Evolutionary conservation across 2,888 invertebrate species (phyloP).

Genomic region (Myopa tessellatipennis): DNA sequence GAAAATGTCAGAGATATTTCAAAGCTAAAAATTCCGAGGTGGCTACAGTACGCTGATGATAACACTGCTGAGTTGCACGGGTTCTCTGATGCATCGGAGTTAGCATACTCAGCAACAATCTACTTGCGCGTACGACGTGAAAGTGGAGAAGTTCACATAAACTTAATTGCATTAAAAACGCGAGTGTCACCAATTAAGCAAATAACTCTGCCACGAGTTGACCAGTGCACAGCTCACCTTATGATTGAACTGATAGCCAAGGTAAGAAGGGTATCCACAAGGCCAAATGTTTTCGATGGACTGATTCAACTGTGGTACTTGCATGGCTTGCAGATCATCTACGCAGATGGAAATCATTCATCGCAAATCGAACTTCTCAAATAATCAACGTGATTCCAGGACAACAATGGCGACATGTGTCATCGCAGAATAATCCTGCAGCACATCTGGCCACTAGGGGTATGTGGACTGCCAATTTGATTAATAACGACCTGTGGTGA

Average conservation of each 20-base stretch:
- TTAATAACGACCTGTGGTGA: slow-evolving; percentile 15
- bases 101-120: slow-evolving; percentile 40
- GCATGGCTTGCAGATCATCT: slow-evolving; percentile 19
- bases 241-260: slow-evolving; percentile 35
- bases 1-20: background rate
- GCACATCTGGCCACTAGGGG: slow-evolving; percentile 45
- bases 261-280: background rate
- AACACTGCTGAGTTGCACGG: slow-evolving; percentile 39
- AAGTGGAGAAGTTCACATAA: slow-evolving; percentile 10
- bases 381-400: slow-evolving; percentile 35
- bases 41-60: background rate
- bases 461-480: slow-evolving; percentile 25
- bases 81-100: slow-evolving; percentile 41
- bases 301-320: slow-evolving; percentile 15
- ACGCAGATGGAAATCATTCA: slow-evolving; percentile 24
- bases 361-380: slow-evolving; percentile 30
- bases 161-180: slow-evolving; percentile 38
- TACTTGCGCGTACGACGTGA: slow-evolving; percentile 19
- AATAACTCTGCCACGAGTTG: slow-evolving; percentile 37
- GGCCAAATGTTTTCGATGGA: slow-evolving; percentile 2
- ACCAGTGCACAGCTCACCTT: slow-evolving; percentile 41
- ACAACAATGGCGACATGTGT: slow-evolving; percentile 36
- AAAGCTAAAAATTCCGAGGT: too few relatives aligned
- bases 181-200: slow-evolving; percentile 40
- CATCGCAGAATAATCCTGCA: slow-evolving; percentile 39